Base-by-base conservation (phyloP, 2,888 invertebrate genomes). In the Torymus auratus region DNA sequence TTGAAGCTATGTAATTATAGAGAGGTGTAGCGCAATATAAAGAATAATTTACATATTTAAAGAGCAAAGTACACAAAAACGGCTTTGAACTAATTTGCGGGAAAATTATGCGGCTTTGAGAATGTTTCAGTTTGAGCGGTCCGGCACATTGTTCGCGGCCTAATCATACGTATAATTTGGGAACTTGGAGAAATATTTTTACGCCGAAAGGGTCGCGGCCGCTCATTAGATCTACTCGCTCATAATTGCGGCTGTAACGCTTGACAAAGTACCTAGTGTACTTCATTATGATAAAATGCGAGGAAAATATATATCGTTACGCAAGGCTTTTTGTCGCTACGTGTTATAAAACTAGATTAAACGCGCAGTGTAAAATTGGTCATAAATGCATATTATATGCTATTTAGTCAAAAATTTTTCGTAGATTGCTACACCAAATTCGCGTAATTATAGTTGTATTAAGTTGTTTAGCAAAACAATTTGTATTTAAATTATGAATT, bases 331-430 rank as follows among this genome's bases (percentile, higher is more conserved):
- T 70, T 58, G 11, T 23, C 55, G 12, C 17, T 69, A 28, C 28
- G 15, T 41, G 53, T 15, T 53, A 62, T 55, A 62, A 61, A 64
- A 72, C 53, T 53, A 72, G 62, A 72, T 72, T 72, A 72, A 64
- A 60, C 53, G 60, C 28, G 23, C 12, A 12, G 15, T 23, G 62
- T 55, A 72, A 72, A 72, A 72, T 70, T 62, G 52, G 23, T 56
- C 73, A 20, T 50, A 52, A 50, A 72, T 72, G 41, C 7, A 5
- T 28, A 28, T 41, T 41, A 41, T 62, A 55, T 28, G 14, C 14
- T 50, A 41, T 52, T 72, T 60, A 20, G 52, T 3, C 60, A 15
- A 69, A 60, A 41, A 41, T 7, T 41, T 41, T 41, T 65, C 17
- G 50, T 65, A 14, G 2, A 55, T 67, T 14, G 20, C 23, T 67